phyloP scores from a whole-genome alignment of 1,140 invertebrate species.

The Drosophila sp. region DNA sequence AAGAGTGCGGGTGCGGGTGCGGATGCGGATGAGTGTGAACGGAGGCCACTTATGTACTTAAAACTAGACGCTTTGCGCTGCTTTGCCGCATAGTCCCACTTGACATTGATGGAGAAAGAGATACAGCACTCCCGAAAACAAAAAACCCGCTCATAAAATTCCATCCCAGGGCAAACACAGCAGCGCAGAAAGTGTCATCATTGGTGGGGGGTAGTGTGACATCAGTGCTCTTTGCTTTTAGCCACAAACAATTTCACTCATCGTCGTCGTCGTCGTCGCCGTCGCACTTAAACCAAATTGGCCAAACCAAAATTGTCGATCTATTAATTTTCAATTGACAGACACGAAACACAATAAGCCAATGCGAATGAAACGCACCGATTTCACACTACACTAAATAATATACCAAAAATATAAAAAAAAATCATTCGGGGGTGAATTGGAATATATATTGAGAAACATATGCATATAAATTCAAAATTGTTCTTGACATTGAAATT shows the following conservation, averaged over 20 bases:
- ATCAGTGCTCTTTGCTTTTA: slow-evolving; percentile 52
- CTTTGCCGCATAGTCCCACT: slow-evolving; percentile 53
- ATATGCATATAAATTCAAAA: background rate
- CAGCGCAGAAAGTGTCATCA: background rate
- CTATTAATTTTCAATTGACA: slow-evolving; percentile 71
- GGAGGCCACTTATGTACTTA: slow-evolving; percentile 38
- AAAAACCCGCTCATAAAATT: slow-evolving; percentile 46
- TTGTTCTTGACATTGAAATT: background rate
- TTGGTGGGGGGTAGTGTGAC: slow-evolving; percentile 39
- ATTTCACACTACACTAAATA: background rate
- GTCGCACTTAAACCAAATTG: slow-evolving; percentile 24
- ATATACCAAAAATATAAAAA: background rate
- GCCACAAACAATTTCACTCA: slow-evolving; percentile 20
- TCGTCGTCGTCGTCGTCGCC: background rate
- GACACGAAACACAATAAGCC: slow-evolving; percentile 41
- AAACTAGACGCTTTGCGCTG: slow-evolving; percentile 47
- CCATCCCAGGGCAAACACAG: slow-evolving; percentile 15
- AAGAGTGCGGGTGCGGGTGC: background rate
- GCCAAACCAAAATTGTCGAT: slow-evolving; percentile 56
- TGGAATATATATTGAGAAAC: background rate
- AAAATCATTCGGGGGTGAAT: background rate
- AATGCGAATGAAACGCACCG: slow-evolving; percentile 14
- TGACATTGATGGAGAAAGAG: slow-evolving; percentile 62
- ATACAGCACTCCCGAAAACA: background rate
- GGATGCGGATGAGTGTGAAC: background rate